Percentiles rank a stretch among this genome's conserved stretches.
Conservation (phyloP, 1,140 invertebrate species). For the Diuraphis noxia region DNA sequence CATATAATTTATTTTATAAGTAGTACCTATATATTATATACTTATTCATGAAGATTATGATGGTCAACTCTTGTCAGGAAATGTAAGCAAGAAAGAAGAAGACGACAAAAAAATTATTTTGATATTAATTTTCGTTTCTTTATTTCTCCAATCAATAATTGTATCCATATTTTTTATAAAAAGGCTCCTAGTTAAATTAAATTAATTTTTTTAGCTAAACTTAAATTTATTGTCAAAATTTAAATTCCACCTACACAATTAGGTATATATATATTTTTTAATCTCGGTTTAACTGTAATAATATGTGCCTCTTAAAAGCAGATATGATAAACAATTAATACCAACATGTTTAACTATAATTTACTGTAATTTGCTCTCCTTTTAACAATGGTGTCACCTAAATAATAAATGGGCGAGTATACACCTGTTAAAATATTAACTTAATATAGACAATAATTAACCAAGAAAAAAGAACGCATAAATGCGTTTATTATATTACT, state of each 20-base stretch:
- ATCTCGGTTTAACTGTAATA: background rate
- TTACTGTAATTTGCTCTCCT: background rate
- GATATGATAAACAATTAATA: background rate
- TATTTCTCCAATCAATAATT: too few species aligned
- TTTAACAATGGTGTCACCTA: background rate
- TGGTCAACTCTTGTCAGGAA: too few species aligned
- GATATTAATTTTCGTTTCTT: too few species aligned
- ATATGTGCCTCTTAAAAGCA: background rate
- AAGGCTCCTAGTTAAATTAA: background rate
- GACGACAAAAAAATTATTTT: too few species aligned
- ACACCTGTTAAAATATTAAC: constrained; percentile 21
- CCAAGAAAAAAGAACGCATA: background rate
- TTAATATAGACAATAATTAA: background rate
- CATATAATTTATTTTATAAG: too few species aligned
- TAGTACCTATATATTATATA: too few species aligned
- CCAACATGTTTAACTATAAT: background rate
- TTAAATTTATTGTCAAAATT: background rate
- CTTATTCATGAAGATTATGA: too few species aligned
- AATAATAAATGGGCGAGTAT: background rate
- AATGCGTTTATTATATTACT: background rate
- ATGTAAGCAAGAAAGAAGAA: too few species aligned
- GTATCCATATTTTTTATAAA: too few species aligned
- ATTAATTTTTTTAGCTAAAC: background rate
- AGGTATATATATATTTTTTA: background rate
- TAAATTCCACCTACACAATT: background rate